Evolutionary conservation across 2,797 vertebrate genomes (phyloP), one percentile per base, ranked within the genome.

Genomic region (Poeciliopsis infans): DNA sequence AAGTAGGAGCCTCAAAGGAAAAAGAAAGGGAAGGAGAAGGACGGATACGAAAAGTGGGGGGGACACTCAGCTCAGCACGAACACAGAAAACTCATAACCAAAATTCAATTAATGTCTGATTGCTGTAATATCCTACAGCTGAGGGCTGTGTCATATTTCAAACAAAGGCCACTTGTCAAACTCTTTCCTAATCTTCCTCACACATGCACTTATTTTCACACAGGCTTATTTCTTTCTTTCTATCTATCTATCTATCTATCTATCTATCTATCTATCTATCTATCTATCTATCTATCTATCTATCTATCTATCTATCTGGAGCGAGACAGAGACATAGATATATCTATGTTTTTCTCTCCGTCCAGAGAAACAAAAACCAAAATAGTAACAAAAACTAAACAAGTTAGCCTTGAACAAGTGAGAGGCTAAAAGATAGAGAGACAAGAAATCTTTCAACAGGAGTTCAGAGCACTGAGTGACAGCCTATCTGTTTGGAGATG

Each of bases 31-130:
- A 72, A 36, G 69, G 70, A 25, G 71, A 31, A 75, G 45, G 76
- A 23, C 51, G 82, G 78, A 88, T 53, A 6, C 69, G 72, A 82
- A 64, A 85, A 88, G 74, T 16, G 20, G 75, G 78, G 83, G 72
- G 88, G 89, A 93, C 81, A 86, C 87, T 90, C 81, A 85, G 91
- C 88, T 88, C 86, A 87, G 86, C 64, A 76, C 91, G 89, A 91
- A 91, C 88, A 94, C 81, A 78, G 85, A 91, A 93, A 93, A 94
- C 91, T 90, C 94, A 92, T 93, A 93, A 93, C 90, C 92, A 86
- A 91, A 89, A 95, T 94, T 93, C 90, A 94, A 94, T 94, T 93
- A 94, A 90, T 47, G 49, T 85, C 87, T 93, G 93, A 94, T 92
- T 93, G 92, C 90, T 92, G 88, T 93, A 91, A 94, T 94, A 93